These are phyloP conservation scores for Chionis minor DNA, from an alignment of 2,113 vertebrate species.

Conservation along the genomic window DNA sequence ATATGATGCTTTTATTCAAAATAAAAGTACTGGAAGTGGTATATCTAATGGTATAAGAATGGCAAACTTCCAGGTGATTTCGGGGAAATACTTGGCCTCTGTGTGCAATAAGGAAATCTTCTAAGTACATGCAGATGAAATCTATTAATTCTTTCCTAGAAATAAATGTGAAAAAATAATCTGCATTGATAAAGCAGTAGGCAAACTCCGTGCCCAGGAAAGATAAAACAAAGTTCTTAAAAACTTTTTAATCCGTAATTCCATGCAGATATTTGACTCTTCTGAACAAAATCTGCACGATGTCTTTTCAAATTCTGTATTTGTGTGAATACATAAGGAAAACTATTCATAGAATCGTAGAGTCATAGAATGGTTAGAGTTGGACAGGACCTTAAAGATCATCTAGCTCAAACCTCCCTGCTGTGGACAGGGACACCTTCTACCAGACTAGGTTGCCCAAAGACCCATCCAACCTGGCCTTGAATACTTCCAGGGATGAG, in stretches of 20 bases:
- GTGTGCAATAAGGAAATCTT: background rate
- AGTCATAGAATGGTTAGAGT: no score
- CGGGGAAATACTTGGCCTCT: background rate
- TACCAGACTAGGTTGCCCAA: no score
- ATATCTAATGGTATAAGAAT: background rate
- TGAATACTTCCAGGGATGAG: no score
- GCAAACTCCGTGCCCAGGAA: background rate
- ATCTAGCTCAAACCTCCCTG: no score
- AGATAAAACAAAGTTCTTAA: background rate
- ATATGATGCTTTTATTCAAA: background rate
- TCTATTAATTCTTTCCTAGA: background rate
- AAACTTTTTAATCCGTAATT: background rate
- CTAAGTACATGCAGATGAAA: background rate
- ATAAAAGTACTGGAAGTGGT: background rate
- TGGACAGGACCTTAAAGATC: no score
- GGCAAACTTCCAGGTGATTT: background rate
- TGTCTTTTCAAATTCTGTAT: background rate
- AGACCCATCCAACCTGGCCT: no score
- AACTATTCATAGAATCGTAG: background rate
- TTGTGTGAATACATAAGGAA: background rate
- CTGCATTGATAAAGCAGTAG: background rate
- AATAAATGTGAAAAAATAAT: background rate
- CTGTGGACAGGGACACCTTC: no score
- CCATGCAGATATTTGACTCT: background rate
- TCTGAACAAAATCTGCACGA: background rate